Base-by-base conservation (phyloP, 1,140 invertebrate genomes). In the Pararge aegeria region DNA sequence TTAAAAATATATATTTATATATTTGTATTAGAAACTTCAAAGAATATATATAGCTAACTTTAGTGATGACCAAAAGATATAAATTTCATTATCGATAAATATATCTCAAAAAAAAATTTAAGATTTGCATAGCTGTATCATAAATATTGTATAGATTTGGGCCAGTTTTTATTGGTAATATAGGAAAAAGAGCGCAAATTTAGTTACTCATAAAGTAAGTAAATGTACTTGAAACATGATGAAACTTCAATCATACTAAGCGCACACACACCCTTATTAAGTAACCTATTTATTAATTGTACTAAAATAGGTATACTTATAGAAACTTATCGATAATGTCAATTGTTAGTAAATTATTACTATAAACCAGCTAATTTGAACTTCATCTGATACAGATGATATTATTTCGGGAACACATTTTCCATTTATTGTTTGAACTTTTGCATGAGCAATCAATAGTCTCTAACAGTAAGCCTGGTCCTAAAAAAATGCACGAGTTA, bases 381-480 rank as follows among this genome's bases (percentile, higher is more conserved):
- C 80, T 80, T 79, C 87, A 87, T 89, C 87, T 89, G 87, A 89
- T 89, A 85, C 87, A 89, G 87, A 89, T 80, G 83, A 64, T 68
- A 56, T 68, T 80, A 20, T 27, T 27, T 82, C 78, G 74, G 68
- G 71, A 79, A 78, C 72, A 78, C 73, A 76, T 81, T 72, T 69
- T 64, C 48, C 66, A 68, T 34, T 34, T 10, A 34, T 12, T 73
- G 76, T 84, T 87, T 82, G 80, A 83, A 87, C 78, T 79, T 74
- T 73, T 72, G 62, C 61, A 44, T 87, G 80, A 84, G 79, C 82
- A 88, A 85, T 66, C 67, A 61, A 52, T 58, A 42, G 54, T 64
- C 59, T 64, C 30, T 61, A 68, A 61, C 55, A 57, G 51, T 37
- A 55, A 40, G 27, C 46, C 50, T 55, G 53, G 59, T 56, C 48